Percentiles rank a stretch among this genome's conserved stretches.
Evolutionary conservation across 2,113 vertebrate species (phyloP).

Genomic region (Rhinogobius similis): DNA sequence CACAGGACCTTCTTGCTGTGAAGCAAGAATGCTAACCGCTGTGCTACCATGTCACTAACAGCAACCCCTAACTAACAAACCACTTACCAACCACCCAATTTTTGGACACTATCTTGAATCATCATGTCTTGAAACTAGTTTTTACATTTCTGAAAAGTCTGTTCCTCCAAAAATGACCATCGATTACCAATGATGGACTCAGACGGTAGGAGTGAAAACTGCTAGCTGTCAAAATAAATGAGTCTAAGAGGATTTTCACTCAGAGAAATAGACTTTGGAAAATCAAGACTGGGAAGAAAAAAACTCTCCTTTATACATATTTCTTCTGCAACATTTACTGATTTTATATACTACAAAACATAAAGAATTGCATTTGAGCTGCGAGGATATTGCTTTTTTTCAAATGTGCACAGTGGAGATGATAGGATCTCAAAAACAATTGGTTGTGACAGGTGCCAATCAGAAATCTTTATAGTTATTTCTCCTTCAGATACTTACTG

Average conservation of each 20-base stretch:
- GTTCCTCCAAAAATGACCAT: slow-evolving; percentile 2
- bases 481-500: background rate
- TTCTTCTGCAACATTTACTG: background rate
- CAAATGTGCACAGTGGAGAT: background rate
- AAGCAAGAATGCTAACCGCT: too few relatives aligned
- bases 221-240: slow-evolving; percentile 7
- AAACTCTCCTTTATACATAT: background rate
- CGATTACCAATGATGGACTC: slow-evolving; percentile 7
- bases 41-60: too few relatives aligned
- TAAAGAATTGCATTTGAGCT: background rate
- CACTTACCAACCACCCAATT: background rate
- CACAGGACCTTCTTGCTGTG: too few relatives aligned
- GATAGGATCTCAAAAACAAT: background rate
- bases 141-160: background rate
- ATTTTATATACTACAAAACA: background rate
- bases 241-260: slow-evolving; percentile 11
- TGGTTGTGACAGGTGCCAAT: background rate
- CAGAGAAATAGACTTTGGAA: background rate
- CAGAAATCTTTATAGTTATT: background rate
- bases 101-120: background rate
- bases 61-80: background rate
- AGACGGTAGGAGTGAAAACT: slow-evolving; percentile 7
- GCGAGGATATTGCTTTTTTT: slow-evolving; percentile 1
- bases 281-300: background rate
- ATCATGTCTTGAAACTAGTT: background rate